A percentile compares a stretch with the other conserved stretches of the same genome.
phyloP scores from a whole-genome alignment of 2,113 vertebrate genomes.

The Bubo bubo region DNA sequence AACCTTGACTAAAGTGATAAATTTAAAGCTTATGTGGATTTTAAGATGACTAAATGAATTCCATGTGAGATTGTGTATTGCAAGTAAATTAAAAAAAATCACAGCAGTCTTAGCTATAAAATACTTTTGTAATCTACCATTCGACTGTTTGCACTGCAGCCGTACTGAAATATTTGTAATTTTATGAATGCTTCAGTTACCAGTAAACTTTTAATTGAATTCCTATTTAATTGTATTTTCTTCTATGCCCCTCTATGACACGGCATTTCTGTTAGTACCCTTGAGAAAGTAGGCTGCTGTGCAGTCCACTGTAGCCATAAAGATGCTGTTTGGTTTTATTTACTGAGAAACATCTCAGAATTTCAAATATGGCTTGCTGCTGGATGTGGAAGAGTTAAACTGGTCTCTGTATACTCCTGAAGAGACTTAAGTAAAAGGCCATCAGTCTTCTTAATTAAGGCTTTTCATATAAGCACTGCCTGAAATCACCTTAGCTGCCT shows the following conservation, averaged over 20 bases:
- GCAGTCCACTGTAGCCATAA: not conserved
- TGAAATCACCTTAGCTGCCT: constrained; percentile 87
- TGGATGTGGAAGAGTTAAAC: constrained; percentile 77
- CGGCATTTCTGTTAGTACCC: not conserved
- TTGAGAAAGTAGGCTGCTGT: not conserved
- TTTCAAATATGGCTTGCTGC: constrained; percentile 62
- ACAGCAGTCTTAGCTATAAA: not conserved
- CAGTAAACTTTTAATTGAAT: constrained; percentile 1
- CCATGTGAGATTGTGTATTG: not conserved
- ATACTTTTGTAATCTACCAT: not conserved
- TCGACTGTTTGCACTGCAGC: not conserved
- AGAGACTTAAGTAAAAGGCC: constrained; percentile 86
- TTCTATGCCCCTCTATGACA: not conserved
- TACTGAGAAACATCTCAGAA: not conserved
- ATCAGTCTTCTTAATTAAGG: constrained; percentile 95
- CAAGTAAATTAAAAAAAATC: not conserved
- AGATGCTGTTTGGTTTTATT: not conserved
- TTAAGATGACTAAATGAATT: constrained; percentile 60
- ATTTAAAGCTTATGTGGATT: constrained; percentile 64
- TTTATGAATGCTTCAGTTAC: constrained; percentile 1
- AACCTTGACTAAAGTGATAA: constrained; percentile 60
- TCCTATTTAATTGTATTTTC: not conserved
- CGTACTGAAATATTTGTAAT: not conserved
- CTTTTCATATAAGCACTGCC: constrained; percentile 83
- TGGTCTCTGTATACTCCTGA: constrained; percentile 72